These are phyloP conservation scores for Lepetodrilus schrolli DNA, from an alignment of 2,888 invertebrate genomes.

Conservation along the genomic window DNA sequence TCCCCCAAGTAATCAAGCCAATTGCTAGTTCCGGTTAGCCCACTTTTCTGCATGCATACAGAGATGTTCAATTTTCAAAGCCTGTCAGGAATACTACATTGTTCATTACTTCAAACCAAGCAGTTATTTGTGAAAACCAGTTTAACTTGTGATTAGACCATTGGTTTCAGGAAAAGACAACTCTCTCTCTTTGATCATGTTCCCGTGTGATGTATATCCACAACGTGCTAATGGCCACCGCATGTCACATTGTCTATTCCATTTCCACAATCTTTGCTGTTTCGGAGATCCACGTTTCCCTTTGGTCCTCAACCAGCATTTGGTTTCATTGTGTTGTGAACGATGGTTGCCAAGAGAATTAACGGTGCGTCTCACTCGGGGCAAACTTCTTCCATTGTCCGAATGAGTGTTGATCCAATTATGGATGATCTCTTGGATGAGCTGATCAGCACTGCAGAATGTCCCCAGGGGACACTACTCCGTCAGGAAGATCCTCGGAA, in stretches of 20 bases:
- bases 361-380: neutral
- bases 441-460: neutral
- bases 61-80: slow-evolving; percentile 3
- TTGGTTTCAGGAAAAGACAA: neutral
- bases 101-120: neutral
- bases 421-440: neutral
- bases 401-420: slow-evolving; percentile 9
- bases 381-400: neutral
- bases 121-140: slow-evolving; percentile 10
- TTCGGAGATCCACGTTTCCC: neutral
- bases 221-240: neutral
- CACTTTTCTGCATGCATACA: neutral
- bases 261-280: neutral
- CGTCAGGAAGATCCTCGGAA: neutral
- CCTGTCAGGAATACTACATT: slow-evolving; percentile 3
- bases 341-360: neutral
- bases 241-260: neutral
- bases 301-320: neutral
- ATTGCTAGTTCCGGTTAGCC: neutral
- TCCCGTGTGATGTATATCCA: neutral
- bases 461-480: neutral
- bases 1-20: slow-evolving; percentile 20
- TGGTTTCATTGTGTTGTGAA: neutral
- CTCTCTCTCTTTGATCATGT: neutral
- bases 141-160: neutral